phyloP scores from a whole-genome alignment of 2,888 invertebrate species.

The Chaetoderma sp. region DNA sequence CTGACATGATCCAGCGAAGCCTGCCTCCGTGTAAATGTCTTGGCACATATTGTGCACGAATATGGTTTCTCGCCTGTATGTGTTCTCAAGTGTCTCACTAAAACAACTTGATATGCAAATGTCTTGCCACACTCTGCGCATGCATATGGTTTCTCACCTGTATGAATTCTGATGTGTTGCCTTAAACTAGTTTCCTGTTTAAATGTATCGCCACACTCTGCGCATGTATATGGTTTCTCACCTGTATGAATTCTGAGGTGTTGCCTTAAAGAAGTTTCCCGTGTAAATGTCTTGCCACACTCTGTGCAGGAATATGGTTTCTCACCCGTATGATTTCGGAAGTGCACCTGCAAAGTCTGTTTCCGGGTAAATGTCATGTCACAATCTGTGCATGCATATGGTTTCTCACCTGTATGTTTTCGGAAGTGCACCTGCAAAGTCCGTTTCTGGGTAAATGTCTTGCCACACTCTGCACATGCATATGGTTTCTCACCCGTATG shows the following conservation, averaged over 20 bases:
- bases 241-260: conserved; percentile 39
- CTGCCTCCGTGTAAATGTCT: neutral
- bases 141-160: conserved; percentile 40
- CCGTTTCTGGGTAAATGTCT: conserved; percentile 40
- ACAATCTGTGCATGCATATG: conserved; percentile 38
- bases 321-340: conserved; percentile 9
- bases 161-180: conserved; percentile 39
- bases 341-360: neutral
- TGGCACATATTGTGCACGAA: conserved; percentile 34
- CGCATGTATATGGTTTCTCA: conserved; percentile 38
- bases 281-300: conserved; percentile 35
- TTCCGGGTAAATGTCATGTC: neutral
- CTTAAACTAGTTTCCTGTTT: conserved; percentile 37
- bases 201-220: conserved; percentile 36
- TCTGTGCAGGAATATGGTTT: conserved; percentile 30
- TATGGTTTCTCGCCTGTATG: conserved; percentile 36
- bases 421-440: conserved; percentile 39
- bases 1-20: conserved; percentile 2
- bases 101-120: conserved; percentile 41
- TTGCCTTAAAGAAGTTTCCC: conserved; percentile 12
- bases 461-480: conserved; percentile 40
- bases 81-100: conserved; percentile 37
- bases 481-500: conserved; percentile 44
- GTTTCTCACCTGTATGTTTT: conserved; percentile 35
- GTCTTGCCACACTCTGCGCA: conserved; percentile 42